phyloP scores from a whole-genome alignment of 2,888 invertebrate genomes.

The Stratiomys singularior region DNA sequence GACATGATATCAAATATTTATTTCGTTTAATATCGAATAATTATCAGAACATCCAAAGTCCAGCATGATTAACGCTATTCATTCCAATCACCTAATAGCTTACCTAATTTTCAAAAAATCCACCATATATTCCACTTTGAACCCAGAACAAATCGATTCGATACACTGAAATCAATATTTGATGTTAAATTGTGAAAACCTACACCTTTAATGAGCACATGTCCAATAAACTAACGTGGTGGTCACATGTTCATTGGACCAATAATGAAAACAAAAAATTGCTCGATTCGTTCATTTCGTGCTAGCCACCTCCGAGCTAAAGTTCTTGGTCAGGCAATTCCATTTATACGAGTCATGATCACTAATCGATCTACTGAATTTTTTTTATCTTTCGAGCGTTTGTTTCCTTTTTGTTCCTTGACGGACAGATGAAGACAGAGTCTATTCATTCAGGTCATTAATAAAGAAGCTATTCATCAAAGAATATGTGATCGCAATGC shows the following conservation, averaged over 20 bases:
- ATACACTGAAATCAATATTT: constrained; percentile 39
- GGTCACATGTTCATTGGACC: not conserved
- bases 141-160: constrained; percentile 33
- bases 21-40: no score
- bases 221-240: constrained; percentile 9
- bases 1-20: no score
- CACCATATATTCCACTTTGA: not conserved
- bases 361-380: constrained; percentile 36
- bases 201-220: constrained; percentile 18
- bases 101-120: no score
- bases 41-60: no score
- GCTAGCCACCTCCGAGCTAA: not conserved
- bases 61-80: no score
- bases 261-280: not conserved
- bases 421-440: constrained; percentile 34
- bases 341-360: constrained; percentile 34
- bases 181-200: constrained; percentile 25
- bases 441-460: not conserved
- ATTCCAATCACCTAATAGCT: no score
- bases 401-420: not conserved
- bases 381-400: no score
- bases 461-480: constrained; percentile 12
- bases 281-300: not conserved
- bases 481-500: not conserved
- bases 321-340: constrained; percentile 16